Conservation (phyloP, 2,797 vertebrate species). For the Falco concolor region DNA sequence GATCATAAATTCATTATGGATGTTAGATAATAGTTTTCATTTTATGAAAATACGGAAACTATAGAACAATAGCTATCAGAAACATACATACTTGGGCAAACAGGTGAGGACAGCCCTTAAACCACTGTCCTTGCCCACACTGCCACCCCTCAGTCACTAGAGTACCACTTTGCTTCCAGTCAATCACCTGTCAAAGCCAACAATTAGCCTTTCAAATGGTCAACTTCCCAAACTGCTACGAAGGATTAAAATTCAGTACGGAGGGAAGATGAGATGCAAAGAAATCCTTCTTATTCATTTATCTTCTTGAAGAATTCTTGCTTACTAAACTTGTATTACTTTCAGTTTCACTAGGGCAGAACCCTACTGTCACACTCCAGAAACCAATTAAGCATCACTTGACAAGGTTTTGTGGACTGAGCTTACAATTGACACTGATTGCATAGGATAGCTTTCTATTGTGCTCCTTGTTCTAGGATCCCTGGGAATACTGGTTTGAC, state of each 20-base stretch:
- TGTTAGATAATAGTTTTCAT: not conserved
- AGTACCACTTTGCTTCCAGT: not conserved
- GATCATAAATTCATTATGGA: not conserved
- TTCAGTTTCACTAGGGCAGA: not conserved
- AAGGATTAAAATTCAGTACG: not conserved
- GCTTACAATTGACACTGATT: not conserved
- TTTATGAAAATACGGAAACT: not conserved
- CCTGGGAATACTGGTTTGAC: not conserved
- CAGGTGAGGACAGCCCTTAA: not conserved
- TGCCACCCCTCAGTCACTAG: not conserved
- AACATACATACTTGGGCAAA: not conserved
- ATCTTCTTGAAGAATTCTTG: not conserved
- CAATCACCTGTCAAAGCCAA: not conserved
- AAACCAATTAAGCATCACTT: not conserved
- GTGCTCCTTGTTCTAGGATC: not conserved
- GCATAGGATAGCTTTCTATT: not conserved
- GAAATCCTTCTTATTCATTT: not conserved
- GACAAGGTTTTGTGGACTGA: not conserved
- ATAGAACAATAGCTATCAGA: not conserved
- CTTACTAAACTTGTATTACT: not conserved
- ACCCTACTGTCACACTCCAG: not conserved
- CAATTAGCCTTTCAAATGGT: not conserved
- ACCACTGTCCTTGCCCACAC: not conserved
- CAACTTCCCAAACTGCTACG: not conserved
- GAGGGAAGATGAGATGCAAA: not conserved